Evolutionary conservation across 2,888 invertebrate species (phyloP).

Genomic region (Melanophora roralis): DNA sequence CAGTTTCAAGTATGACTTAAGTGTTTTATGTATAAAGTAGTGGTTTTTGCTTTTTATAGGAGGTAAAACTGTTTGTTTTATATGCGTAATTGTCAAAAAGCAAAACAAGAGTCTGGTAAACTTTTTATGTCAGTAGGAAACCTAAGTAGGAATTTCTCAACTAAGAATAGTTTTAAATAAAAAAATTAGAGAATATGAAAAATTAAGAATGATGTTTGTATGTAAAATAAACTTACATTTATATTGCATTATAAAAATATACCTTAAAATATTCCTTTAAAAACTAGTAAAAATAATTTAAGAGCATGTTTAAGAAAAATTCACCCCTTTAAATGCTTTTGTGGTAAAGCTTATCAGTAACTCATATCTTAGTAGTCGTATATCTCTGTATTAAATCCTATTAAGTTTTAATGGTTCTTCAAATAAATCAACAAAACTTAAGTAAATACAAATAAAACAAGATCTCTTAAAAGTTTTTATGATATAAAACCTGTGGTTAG

Average conservation of each 20-base stretch:
- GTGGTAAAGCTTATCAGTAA: slow-evolving; percentile 25
- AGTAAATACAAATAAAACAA: slow-evolving; percentile 43
- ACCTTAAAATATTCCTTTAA: too few relatives aligned
- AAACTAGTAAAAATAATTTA: too few relatives aligned
- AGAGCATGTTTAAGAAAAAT: too few relatives aligned
- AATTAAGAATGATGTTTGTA: too few relatives aligned
- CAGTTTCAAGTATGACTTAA: slow-evolving; percentile 58
- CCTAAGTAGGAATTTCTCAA: neutral
- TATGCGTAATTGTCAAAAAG: too few relatives aligned
- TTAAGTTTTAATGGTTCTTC: slow-evolving; percentile 28
- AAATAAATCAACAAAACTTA: slow-evolving; percentile 49
- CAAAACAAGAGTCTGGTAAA: too few relatives aligned
- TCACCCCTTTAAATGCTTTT: too few relatives aligned
- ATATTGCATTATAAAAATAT: too few relatives aligned
- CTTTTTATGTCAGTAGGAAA: too few relatives aligned
- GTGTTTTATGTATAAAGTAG: slow-evolving; percentile 52
- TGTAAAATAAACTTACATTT: too few relatives aligned
- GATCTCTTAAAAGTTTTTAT: slow-evolving; percentile 23
- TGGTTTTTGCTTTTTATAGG: slow-evolving; percentile 35
- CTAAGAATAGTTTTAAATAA: neutral
- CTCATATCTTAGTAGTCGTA: slow-evolving; percentile 25
- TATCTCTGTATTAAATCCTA: slow-evolving; percentile 13
- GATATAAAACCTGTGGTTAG: slow-evolving; percentile 26
- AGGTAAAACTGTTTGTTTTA: slow-evolving; percentile 12
- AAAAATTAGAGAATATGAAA: too few relatives aligned